Percentiles rank a stretch among this genome's conserved stretches.
Evolutionary conservation across 2,888 invertebrate species (phyloP).

Genomic region (Dinocampus coccinellae): DNA sequence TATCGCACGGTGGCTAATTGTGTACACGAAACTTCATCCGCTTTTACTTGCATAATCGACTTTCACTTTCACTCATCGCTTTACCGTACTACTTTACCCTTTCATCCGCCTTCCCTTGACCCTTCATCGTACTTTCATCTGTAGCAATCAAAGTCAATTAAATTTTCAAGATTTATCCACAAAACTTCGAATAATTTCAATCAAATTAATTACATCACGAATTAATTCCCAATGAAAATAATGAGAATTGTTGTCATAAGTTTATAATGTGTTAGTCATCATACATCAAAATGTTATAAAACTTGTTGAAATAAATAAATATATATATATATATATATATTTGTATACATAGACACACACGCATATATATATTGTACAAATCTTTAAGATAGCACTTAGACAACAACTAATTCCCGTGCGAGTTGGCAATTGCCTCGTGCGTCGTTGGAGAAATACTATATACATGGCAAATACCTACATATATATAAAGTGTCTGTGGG

Average conservation of each 20-base stretch:
- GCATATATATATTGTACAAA: too few relatives aligned
- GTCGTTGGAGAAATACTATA: not conserved
- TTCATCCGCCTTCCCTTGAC: not conserved
- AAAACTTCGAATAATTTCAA: not conserved
- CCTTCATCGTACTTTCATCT: conserved; percentile 16
- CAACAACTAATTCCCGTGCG: conserved; percentile 50
- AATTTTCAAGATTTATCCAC: not conserved
- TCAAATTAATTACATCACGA: conserved; percentile 14
- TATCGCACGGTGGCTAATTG: conserved; percentile 27
- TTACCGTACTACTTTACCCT: not conserved
- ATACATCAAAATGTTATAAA: not conserved
- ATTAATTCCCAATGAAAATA: not conserved
- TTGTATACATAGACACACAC: conserved; percentile 28
- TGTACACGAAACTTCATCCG: conserved; percentile 27
- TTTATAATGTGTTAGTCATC: not conserved
- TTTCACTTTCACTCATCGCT: conserved; percentile 17
- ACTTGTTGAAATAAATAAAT: conserved; percentile 19
- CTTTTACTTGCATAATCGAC: conserved; percentile 20
- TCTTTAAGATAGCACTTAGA: conserved; percentile 45
- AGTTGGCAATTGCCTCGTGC: conserved; percentile 38
- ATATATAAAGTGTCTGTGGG: conserved; percentile 9
- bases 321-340: conserved; percentile 18
- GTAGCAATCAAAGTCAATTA: conserved; percentile 24
- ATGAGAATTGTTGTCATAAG: not conserved
- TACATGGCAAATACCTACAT: too few relatives aligned